A percentile compares a stretch with the other conserved stretches of the same genome.
Evolutionary conservation across 92 coral and sea anemone species (phyloP).

Genomic region (Nematostella vectensis): DNA sequence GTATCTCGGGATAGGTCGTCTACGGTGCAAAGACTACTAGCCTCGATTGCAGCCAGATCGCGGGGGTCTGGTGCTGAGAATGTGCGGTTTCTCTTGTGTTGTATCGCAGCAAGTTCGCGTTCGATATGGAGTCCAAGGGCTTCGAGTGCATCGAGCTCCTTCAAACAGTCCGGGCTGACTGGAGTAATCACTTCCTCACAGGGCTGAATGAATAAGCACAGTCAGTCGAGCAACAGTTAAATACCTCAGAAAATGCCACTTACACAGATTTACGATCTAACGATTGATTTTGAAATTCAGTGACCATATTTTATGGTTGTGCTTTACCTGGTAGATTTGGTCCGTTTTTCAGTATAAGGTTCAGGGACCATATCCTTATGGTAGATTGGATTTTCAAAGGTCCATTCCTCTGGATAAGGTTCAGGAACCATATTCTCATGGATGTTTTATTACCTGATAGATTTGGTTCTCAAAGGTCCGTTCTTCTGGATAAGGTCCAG

Average conservation of each 20-base stretch:
- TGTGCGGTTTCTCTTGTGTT: constrained; percentile 18
- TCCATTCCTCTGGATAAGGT: constrained; percentile 57
- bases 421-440: constrained; percentile 54
- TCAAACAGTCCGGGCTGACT: constrained; percentile 31
- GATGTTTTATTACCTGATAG: neutral
- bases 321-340: constrained; percentile 13
- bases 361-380: constrained; percentile 54
- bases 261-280: no score
- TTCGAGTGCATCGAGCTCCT: constrained; percentile 45
- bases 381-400: constrained; percentile 75
- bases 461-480: constrained; percentile 76
- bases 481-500: constrained; percentile 55
- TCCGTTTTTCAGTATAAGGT: constrained; percentile 55
- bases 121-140: constrained; percentile 50
- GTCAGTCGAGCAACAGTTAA: neutral
- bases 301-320: neutral
- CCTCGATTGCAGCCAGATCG: constrained; percentile 42
- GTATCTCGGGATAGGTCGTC: constrained; percentile 58
- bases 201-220: constrained; percentile 24
- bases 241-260: no score
- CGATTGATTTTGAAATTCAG: no score
- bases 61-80: constrained; percentile 48
- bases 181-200: constrained; percentile 46
- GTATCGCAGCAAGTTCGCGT: constrained; percentile 37
- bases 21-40: constrained; percentile 55